Percentiles rank a stretch among this genome's conserved stretches.
These are phyloP conservation scores for Torymus aiolomorphi DNA, from an alignment of 2,888 invertebrate genomes.

Conservation along the genomic window DNA sequence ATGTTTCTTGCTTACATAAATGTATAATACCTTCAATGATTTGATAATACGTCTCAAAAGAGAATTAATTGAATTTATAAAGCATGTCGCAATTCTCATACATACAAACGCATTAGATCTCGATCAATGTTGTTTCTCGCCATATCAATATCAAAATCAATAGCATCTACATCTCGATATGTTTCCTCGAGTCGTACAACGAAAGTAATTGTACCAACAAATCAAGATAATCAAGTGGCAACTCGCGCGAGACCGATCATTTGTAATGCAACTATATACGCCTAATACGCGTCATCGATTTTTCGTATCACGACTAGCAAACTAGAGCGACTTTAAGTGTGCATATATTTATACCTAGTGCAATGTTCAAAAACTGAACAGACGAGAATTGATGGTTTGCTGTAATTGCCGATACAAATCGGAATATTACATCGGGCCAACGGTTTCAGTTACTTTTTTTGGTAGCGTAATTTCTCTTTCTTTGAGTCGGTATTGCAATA, in stretches of 20 bases:
- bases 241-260: background rate
- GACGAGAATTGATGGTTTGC: conserved; percentile 24
- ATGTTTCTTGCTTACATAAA: too few relatives aligned
- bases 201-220: conserved; percentile 6
- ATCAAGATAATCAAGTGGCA: conserved; percentile 2
- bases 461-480: background rate
- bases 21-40: too few relatives aligned
- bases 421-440: background rate
- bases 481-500: background rate
- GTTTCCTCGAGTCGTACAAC: background rate
- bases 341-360: background rate
- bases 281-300: too few relatives aligned
- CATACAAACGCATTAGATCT: too few relatives aligned
- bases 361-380: background rate
- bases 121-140: too few relatives aligned
- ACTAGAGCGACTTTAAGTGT: background rate
- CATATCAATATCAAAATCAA: too few relatives aligned
- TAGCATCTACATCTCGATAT: too few relatives aligned
- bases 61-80: too few relatives aligned
- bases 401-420: conserved; percentile 23
- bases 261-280: too few relatives aligned
- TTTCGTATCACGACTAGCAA: too few relatives aligned
- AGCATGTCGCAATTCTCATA: too few relatives aligned
- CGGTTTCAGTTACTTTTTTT: background rate
- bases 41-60: too few relatives aligned